phyloP scores from a whole-genome alignment of 64 coral and sea anemone genomes.

The Dendrophyllia cribrosa region DNA sequence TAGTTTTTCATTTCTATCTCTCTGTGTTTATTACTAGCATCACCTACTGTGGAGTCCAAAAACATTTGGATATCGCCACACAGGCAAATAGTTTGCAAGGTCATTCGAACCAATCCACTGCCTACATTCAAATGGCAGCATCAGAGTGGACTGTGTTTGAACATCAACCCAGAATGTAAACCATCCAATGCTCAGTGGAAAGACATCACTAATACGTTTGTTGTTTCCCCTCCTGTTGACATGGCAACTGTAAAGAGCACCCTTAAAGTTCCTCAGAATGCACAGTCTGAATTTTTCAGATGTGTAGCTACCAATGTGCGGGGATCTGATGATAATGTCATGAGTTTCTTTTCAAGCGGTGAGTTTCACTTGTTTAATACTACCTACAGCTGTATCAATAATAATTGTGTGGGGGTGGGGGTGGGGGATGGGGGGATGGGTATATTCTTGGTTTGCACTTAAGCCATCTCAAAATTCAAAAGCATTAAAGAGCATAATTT shows the following conservation, averaged over 20 bases:
- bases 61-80: not conserved
- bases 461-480: too few relatives aligned
- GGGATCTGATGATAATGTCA: conserved; percentile 30
- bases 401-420: too few relatives aligned
- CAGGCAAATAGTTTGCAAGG: not conserved
- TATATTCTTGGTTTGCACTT: too few relatives aligned
- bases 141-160: conserved; percentile 33
- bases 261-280: not conserved
- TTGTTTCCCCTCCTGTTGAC: not conserved
- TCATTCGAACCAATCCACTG: not conserved
- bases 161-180: conserved; percentile 24
- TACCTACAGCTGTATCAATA: too few relatives aligned
- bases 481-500: too few relatives aligned
- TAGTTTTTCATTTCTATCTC: too few relatives aligned
- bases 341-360: conserved; percentile 23
- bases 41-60: conserved; percentile 27
- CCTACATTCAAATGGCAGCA: conserved; percentile 66
- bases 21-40: not conserved
- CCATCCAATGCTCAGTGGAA: conserved; percentile 21
- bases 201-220: conserved; percentile 4
- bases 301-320: conserved; percentile 54
- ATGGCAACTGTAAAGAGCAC: conserved; percentile 11
- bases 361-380: not conserved
- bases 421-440: too few relatives aligned
- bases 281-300: conserved; percentile 32